phyloP scores from a whole-genome alignment of 2,797 vertebrate genomes.

The Myripristis murdjan region DNA sequence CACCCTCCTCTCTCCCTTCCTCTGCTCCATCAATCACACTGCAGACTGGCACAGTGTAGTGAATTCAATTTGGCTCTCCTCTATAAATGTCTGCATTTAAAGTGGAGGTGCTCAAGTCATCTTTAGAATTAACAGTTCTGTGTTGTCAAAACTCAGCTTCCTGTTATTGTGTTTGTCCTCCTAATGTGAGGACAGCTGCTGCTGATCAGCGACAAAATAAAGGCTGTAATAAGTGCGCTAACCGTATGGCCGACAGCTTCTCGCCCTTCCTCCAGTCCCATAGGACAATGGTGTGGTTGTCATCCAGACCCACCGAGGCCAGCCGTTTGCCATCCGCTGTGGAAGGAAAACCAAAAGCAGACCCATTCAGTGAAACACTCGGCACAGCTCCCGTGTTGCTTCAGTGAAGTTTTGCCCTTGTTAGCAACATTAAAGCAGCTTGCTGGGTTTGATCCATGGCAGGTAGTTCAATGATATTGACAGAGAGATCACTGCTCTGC shows the following conservation, averaged over 20 bases:
- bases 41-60: constrained; percentile 48
- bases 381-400: constrained; percentile 20
- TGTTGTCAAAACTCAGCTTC: constrained; percentile 33
- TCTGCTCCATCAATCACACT: constrained; percentile 67
- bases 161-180: background rate
- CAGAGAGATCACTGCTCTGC: constrained; percentile 51
- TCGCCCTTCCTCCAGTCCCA: constrained; percentile 99
- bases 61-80: constrained; percentile 69
- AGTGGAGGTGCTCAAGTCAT: constrained; percentile 42
- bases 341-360: constrained; percentile 39
- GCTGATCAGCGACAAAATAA: constrained; percentile 17
- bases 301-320: constrained; percentile 96
- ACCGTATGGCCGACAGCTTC: constrained; percentile 96
- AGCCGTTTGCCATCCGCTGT: constrained; percentile 96
- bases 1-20: constrained; percentile 52
- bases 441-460: constrained; percentile 55
- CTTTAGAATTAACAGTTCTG: constrained; percentile 33
- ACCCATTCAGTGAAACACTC: constrained; percentile 34
- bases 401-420: constrained; percentile 51
- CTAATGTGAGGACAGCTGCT: constrained; percentile 20
- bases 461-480: constrained; percentile 66
- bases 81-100: constrained; percentile 74
- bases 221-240: constrained; percentile 48
- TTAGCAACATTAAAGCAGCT: constrained; percentile 68
- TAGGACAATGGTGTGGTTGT: constrained; percentile 94